Conservation (phyloP, 2,113 vertebrate genomes). For the Esox niger region DNA sequence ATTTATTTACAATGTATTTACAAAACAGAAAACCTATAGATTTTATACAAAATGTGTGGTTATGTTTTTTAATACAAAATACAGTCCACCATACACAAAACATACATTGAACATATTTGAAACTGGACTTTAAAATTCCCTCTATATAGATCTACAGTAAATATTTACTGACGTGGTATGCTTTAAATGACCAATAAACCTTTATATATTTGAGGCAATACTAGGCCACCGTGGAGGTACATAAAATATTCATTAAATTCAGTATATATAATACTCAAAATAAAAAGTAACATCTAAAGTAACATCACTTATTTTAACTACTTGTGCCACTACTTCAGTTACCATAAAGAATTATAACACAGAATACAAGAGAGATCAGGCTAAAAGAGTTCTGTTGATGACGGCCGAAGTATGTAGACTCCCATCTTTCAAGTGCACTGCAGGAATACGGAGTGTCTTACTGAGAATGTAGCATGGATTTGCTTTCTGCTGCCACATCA, state of each 20-base stretch:
- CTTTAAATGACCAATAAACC: neutral
- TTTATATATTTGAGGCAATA: slow-evolving; percentile 12
- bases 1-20: slow-evolving; percentile 14
- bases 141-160: neutral
- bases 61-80: slow-evolving; percentile 1
- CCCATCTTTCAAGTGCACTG: neutral
- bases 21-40: neutral
- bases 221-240: neutral
- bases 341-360: neutral
- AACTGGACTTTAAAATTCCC: neutral
- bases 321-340: slow-evolving; percentile 4
- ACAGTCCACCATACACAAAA: neutral
- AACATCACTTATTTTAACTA: neutral
- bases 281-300: slow-evolving; percentile 5
- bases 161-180: neutral
- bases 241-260: neutral
- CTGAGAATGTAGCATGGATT: too few relatives aligned
- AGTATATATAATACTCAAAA: slow-evolving; percentile 3
- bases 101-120: neutral
- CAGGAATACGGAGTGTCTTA: neutral
- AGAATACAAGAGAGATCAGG: neutral
- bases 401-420: neutral
- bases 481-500: too few relatives aligned
- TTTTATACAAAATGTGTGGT: neutral
- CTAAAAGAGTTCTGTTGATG: neutral